Evolutionary conservation across 2,113 vertebrate genomes (phyloP).

Genomic region (Oxygymnocypris stewartii): DNA sequence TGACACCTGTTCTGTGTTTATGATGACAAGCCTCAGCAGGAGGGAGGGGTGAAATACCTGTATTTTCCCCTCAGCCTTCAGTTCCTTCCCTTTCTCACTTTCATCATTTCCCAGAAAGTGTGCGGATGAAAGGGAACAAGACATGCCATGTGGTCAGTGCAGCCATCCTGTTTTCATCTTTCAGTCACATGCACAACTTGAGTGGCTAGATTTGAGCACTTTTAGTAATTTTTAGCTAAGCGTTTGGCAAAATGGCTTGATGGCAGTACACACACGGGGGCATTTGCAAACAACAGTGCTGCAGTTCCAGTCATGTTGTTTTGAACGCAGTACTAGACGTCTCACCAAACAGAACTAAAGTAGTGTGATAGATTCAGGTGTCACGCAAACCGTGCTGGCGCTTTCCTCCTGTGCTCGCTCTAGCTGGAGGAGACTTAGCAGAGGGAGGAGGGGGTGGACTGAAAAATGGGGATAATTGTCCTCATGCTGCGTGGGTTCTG

Average conservation of each 20-base stretch:
- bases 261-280: background rate
- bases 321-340: background rate
- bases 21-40: slow-evolving; percentile 28
- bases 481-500: slow-evolving; percentile 32
- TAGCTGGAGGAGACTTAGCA: slow-evolving; percentile 15
- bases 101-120: slow-evolving; percentile 28
- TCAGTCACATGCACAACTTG: background rate
- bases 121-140: slow-evolving; percentile 3
- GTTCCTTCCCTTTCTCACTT: background rate
- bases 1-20: slow-evolving; percentile 52
- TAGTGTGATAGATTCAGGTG: slow-evolving; percentile 33
- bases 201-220: background rate
- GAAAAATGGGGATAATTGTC: slow-evolving; percentile 47
- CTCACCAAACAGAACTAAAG: background rate
- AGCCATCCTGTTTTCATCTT: slow-evolving; percentile 2
- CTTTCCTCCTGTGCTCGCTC: slow-evolving; percentile 31
- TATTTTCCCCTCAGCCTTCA: background rate
- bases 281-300: slow-evolving; percentile 14
- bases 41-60: slow-evolving; percentile 6
- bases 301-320: background rate
- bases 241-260: slow-evolving; percentile 3
- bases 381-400: slow-evolving; percentile 26
- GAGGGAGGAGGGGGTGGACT: slow-evolving; percentile 22
- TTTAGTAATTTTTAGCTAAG: slow-evolving; percentile 8
- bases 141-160: background rate